Evolutionary conservation across 2,888 invertebrate genomes (phyloP).

Genomic region (Abrostola tripartita): DNA sequence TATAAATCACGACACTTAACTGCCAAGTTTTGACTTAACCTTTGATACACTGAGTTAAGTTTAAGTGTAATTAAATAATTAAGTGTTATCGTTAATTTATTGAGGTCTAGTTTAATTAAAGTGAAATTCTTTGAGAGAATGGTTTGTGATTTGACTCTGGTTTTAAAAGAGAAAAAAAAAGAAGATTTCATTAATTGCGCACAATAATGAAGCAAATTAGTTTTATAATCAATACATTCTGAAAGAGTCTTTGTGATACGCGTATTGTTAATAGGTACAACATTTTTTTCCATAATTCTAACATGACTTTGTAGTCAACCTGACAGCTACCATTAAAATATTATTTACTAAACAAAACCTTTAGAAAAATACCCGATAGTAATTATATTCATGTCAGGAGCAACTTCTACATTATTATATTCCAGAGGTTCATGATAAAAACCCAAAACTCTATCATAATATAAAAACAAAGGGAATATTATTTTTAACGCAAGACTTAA

Average conservation of each 20-base stretch:
- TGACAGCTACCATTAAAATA: too few relatives aligned
- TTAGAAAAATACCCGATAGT: too few relatives aligned
- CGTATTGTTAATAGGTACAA: too few relatives aligned
- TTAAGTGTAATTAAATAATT: conserved; percentile 53
- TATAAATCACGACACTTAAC: conserved; percentile 72
- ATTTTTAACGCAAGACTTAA: conserved; percentile 57
- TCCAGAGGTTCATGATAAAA: conserved; percentile 31
- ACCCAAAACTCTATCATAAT: conserved; percentile 38
- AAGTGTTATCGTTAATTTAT: conserved; percentile 48
- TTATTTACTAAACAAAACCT: too few relatives aligned
- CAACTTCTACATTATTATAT: conserved; percentile 37
- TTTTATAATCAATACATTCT: too few relatives aligned
- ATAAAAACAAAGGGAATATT: conserved; percentile 47
- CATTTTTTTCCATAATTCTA: too few relatives aligned
- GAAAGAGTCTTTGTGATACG: too few relatives aligned
- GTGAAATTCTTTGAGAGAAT: conserved; percentile 15
- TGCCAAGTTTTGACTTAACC: conserved; percentile 70
- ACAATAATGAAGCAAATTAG: too few relatives aligned
- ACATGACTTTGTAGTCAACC: too few relatives aligned
- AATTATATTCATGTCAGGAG: conserved; percentile 32
- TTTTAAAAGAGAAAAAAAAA: too few relatives aligned
- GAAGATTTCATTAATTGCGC: too few relatives aligned
- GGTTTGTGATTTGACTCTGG: background rate
- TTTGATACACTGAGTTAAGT: conserved; percentile 54
- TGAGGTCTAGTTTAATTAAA: conserved; percentile 16